These are phyloP conservation scores for Cairina moschata DNA, from an alignment of 2,113 vertebrate genomes.

Conservation along the genomic window DNA sequence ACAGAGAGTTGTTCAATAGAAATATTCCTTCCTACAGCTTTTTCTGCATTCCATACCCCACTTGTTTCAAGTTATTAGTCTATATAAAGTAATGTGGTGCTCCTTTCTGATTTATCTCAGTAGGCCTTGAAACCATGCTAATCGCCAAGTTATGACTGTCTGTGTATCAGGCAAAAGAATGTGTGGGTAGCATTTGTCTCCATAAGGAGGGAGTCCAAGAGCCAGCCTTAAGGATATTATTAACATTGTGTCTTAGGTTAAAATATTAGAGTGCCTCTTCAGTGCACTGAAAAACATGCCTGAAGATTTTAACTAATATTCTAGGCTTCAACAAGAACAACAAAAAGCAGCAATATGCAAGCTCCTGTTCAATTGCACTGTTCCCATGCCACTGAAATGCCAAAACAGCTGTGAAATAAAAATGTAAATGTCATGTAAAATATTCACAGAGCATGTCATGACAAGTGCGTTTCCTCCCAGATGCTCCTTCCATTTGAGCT, in stretches of 20 bases:
- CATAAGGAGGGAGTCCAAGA: not conserved
- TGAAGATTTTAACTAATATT: not conserved
- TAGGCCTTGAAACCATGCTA: not conserved
- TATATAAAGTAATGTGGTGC: not conserved
- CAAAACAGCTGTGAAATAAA: not conserved
- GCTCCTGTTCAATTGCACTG: not conserved
- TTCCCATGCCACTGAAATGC: not conserved
- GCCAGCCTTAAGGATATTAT: not conserved
- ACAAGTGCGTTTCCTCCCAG: not conserved
- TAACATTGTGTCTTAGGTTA: not conserved
- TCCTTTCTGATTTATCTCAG: constrained; percentile 49
- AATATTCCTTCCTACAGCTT: not conserved
- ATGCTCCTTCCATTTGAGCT: not conserved
- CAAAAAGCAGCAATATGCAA: not conserved
- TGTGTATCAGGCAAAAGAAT: not conserved
- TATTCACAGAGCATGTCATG: not conserved
- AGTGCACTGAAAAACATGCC: not conserved
- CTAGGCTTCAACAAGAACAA: not conserved
- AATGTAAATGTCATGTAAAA: not conserved
- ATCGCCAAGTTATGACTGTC: constrained; percentile 29
- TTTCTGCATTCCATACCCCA: not conserved
- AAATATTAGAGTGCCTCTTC: not conserved
- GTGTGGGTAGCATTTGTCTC: constrained; percentile 42
- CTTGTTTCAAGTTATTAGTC: not conserved
- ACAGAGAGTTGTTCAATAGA: constrained; percentile 1